Percentiles rank a stretch among this genome's conserved stretches.
phyloP scores from a whole-genome alignment of 2,888 invertebrate species.

The Oeneis ivallda region DNA sequence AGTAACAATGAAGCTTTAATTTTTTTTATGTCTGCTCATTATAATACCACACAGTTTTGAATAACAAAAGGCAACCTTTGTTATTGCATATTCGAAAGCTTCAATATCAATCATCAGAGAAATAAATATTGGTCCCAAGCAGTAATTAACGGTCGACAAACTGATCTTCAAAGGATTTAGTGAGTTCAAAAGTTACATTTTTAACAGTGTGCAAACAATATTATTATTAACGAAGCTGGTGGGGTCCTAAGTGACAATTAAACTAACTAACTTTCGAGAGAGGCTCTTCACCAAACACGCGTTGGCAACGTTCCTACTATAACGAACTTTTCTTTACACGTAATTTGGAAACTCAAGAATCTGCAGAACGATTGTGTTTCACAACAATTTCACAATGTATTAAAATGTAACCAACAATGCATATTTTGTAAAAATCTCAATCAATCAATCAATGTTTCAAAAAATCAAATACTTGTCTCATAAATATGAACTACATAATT shows the following conservation, averaged over 20 bases:
- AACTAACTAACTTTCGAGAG: constrained; percentile 32
- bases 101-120: constrained; percentile 1
- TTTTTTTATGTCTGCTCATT: background rate
- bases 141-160: constrained; percentile 4
- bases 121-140: background rate
- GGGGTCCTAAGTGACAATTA: constrained; percentile 38
- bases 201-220: constrained; percentile 21
- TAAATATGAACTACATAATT: too few relatives aligned
- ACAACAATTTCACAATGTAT: too few relatives aligned
- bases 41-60: background rate
- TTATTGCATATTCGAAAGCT: background rate
- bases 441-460: too few relatives aligned
- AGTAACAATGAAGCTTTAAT: background rate
- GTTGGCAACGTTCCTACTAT: constrained; percentile 34
- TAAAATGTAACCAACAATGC: background rate
- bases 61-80: background rate
- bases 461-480: too few relatives aligned
- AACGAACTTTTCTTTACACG: constrained; percentile 36
- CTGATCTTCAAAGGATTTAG: background rate
- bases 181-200: constrained; percentile 15
- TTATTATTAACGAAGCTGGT: constrained; percentile 33
- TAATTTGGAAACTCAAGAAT: constrained; percentile 27
- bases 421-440: too few relatives aligned
- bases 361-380: constrained; percentile 2
- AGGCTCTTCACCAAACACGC: constrained; percentile 30